These are phyloP conservation scores for Hystrix brachyura DNA, from an alignment of 2,113 vertebrate species.

Conservation along the genomic window DNA sequence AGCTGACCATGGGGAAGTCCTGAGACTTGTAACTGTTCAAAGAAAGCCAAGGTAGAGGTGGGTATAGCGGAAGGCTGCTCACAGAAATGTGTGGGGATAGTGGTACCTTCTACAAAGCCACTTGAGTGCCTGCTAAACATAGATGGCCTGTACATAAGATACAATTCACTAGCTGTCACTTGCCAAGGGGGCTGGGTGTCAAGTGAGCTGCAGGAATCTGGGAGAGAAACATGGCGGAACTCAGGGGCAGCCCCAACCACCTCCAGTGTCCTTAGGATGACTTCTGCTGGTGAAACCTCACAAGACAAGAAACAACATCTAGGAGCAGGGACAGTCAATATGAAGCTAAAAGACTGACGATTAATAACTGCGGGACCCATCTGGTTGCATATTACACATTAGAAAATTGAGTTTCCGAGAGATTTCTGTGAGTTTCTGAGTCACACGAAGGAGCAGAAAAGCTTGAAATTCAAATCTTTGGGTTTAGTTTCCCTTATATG, in stretches of 20 bases:
- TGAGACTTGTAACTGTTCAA: not conserved
- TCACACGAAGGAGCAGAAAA: not conserved
- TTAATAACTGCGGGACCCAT: not conserved
- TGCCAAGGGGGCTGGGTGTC: not conserved
- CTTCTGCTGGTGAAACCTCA: not conserved
- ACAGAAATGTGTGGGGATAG: no score
- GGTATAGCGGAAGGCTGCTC: not conserved
- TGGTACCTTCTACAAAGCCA: not conserved
- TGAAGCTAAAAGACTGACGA: not conserved
- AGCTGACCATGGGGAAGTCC: not conserved
- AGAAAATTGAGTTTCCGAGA: not conserved
- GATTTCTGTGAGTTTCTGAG: not conserved
- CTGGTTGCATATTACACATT: not conserved
- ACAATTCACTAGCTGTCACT: not conserved
- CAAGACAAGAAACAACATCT: not conserved
- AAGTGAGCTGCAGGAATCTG: not conserved
- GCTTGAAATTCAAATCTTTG: not conserved
- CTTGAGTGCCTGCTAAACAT: no score
- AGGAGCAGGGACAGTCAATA: not conserved
- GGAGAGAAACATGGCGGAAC: not conserved
- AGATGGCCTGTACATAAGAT: not conserved
- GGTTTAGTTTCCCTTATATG: not conserved
- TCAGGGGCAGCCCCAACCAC: not conserved
- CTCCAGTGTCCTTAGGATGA: accelerated
- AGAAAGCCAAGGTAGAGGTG: not conserved